phyloP scores from a whole-genome alignment of 2,113 vertebrate genomes.

The Chunga burmeisteri region DNA sequence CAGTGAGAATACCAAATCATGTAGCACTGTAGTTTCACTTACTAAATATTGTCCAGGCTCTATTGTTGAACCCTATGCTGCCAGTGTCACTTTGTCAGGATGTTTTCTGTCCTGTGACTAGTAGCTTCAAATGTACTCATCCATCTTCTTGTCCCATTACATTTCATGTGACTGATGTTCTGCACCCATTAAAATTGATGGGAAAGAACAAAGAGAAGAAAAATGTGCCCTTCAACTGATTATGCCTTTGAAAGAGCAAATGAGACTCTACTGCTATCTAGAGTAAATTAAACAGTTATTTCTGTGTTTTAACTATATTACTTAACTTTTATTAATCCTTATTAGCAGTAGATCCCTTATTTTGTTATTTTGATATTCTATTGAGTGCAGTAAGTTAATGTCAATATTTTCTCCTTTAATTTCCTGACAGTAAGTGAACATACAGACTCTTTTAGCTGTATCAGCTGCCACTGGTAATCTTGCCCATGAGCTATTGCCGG shows the following conservation, averaged over 20 bases:
- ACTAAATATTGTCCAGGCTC: conserved; percentile 69
- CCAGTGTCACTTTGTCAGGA: conserved; percentile 78
- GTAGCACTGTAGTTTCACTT: conserved; percentile 54
- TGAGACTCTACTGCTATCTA: conserved; percentile 76
- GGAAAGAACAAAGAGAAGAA: conserved; percentile 82
- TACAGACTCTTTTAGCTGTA: not conserved
- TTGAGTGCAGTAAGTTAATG: not conserved
- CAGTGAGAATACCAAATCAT: conserved; percentile 58
- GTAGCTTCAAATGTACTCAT: conserved; percentile 85
- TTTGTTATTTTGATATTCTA: not conserved
- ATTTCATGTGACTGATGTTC: conserved; percentile 89
- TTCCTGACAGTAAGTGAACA: not conserved
- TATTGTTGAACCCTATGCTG: conserved; percentile 59
- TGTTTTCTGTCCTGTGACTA: conserved; percentile 81
- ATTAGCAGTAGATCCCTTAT: not conserved
- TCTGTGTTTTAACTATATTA: conserved; percentile 46
- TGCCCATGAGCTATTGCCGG: not conserved
- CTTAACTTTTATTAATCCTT: conserved; percentile 25
- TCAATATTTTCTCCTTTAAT: conserved; percentile 11
- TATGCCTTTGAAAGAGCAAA: conserved; percentile 73
- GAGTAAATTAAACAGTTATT: conserved; percentile 63
- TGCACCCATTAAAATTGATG: conserved; percentile 91
- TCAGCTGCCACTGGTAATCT: not conserved
- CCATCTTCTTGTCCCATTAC: conserved; percentile 92
- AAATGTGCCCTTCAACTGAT: conserved; percentile 85